Base-by-base conservation (phyloP, 2,888 invertebrate species). In the Brachyptera risi region DNA sequence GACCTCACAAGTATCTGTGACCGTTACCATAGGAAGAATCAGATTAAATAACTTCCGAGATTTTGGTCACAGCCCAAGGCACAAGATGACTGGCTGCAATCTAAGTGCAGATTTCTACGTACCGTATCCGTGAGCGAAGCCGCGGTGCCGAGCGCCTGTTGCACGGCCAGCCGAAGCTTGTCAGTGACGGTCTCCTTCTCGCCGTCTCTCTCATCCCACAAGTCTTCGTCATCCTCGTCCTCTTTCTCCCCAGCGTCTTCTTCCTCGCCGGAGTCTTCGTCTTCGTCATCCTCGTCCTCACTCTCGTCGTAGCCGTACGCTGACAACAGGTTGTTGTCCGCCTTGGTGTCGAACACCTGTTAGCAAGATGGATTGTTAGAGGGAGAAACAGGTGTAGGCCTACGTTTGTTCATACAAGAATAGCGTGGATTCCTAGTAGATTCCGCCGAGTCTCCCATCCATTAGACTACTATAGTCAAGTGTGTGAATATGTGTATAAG, bases 101-200 rank as follows among this genome's bases (percentile, higher is more conserved):
- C n/a, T n/a, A n/a, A n/a, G n/a, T n/a, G n/a, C n/a, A n/a, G n/a
- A n/a, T n/a, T n/a, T n/a, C 15, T 54, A 44, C 50, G 63, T 63
- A 65, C 69, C 40, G 69, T 69, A 62, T 87, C 87, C 2, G 83
- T 81, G 67, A 81, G 82, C 51, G 73, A 75, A 2, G 78, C 54
- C 26, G 56, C 47, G n/a, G 38, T 78, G 1, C 83, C 86, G 5
- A 92, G 75, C 0, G 87, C 92, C 69, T 85, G 80, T 62, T 86
- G 85, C 2, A 92, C 80, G 1, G 88, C 88, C 71, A 85, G 75
- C 67, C 86, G 79, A 15, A 92, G 74, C 69, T 85, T 84, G 65
- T 90, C 90, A 38, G 84, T 85, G 3, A 82, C 80, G 47, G 84
- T 85, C 70, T 84, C 82, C 37, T 65, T 65, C 7, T 67, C 67